Conservation (phyloP, 2,888 invertebrate genomes). For the Drepana falcataria region DNA sequence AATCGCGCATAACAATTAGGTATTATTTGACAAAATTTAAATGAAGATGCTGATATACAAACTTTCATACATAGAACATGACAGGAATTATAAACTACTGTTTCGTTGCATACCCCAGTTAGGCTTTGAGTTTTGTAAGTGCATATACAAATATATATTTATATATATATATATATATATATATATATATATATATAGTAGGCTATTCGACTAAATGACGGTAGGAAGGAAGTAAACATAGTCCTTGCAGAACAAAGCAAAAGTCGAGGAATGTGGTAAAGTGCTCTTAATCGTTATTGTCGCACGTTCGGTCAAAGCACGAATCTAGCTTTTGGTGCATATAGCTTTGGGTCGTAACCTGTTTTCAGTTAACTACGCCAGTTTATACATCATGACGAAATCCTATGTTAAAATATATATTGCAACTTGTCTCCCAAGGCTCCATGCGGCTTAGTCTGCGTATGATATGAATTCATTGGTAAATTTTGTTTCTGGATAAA, state of each 20-base stretch:
- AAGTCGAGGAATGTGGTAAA: constrained; percentile 20
- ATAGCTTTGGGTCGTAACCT: neutral
- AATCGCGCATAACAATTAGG: constrained; percentile 41
- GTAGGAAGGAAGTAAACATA: constrained; percentile 19
- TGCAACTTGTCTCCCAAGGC: too few relatives aligned
- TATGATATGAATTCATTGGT: too few relatives aligned
- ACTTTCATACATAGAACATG: constrained; percentile 9
- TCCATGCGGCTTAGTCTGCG: too few relatives aligned
- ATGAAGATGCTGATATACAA: constrained; percentile 18
- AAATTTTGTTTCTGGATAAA: too few relatives aligned
- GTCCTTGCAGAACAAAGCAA: constrained; percentile 23
- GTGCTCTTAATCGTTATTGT: neutral
- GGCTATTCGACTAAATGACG: neutral
- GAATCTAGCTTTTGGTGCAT: neutral
- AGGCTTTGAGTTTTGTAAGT: too few relatives aligned
- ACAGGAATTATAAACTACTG: constrained; percentile 7
- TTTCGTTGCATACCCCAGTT: neutral
- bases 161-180: too few relatives aligned
- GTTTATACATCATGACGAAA: too few relatives aligned
- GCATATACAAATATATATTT: too few relatives aligned
- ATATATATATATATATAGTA: too few relatives aligned
- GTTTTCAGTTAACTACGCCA: too few relatives aligned
- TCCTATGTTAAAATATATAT: too few relatives aligned
- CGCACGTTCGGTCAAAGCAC: neutral
- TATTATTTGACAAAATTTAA: constrained; percentile 34